Evolutionary conservation across 2,888 invertebrate species (phyloP).

Genomic region (Arctia plantaginis): DNA sequence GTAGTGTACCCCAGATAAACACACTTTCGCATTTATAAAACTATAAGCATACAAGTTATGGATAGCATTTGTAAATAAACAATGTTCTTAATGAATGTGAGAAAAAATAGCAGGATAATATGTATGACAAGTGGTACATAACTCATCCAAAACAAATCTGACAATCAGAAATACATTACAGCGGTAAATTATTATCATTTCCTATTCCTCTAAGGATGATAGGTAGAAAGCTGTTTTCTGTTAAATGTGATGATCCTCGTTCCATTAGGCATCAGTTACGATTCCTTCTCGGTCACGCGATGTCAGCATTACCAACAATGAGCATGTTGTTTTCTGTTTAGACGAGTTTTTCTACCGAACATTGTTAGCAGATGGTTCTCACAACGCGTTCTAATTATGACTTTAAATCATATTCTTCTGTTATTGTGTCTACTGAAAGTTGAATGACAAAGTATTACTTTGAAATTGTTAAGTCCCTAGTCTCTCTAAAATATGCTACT

Average conservation of each 20-base stretch:
- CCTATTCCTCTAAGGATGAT: constrained; percentile 73
- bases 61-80: background rate
- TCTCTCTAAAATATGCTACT: no score
- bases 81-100: background rate
- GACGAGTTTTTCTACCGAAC: constrained; percentile 25
- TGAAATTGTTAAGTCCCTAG: no score
- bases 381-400: constrained; percentile 7
- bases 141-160: constrained; percentile 47
- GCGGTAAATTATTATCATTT: constrained; percentile 68
- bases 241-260: constrained; percentile 81
- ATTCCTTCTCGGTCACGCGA: constrained; percentile 82
- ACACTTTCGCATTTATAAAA: no score
- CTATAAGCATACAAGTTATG: background rate
- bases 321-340: constrained; percentile 62
- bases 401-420: background rate
- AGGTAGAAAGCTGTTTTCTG: constrained; percentile 75
- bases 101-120: background rate
- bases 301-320: constrained; percentile 76
- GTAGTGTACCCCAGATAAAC: no score
- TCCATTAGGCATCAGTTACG: constrained; percentile 83
- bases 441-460: no score
- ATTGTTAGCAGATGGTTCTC: constrained; percentile 29
- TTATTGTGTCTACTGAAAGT: background rate
- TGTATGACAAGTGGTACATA: constrained; percentile 15
- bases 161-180: constrained; percentile 76